These are phyloP conservation scores for Grapholita molesta DNA, from an alignment of 1,140 invertebrate genomes.

Conservation along the genomic window DNA sequence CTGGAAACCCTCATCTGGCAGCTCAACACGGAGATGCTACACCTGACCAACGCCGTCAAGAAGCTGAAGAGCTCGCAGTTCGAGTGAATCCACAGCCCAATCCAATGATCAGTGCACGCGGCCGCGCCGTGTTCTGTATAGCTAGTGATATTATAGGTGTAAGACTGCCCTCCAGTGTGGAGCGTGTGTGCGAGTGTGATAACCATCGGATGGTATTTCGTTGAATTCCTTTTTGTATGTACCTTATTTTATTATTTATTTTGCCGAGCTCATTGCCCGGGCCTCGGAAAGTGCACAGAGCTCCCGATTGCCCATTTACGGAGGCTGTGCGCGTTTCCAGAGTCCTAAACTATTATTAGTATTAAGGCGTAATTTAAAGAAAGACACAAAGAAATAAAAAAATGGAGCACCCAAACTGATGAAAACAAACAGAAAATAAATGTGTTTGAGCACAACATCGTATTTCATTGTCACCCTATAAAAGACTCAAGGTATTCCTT, in stretches of 20 bases:
- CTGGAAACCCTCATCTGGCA: conserved; percentile 88
- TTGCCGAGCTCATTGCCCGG: conserved; percentile 73
- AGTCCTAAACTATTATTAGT: conserved; percentile 67
- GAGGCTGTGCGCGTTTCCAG: conserved; percentile 48
- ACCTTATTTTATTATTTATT: conserved; percentile 75
- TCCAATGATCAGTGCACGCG: conserved; percentile 59
- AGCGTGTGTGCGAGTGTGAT: conserved; percentile 57
- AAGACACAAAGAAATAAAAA: conserved; percentile 61
- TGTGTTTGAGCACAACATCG: conserved; percentile 62
- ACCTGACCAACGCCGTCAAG: conserved; percentile 89
- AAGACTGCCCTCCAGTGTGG: conserved; percentile 64
- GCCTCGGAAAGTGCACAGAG: conserved; percentile 46
- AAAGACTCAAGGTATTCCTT: neutral
- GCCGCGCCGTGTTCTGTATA: conserved; percentile 65
- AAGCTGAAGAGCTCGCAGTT: conserved; percentile 84
- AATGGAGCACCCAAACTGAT: conserved; percentile 74
- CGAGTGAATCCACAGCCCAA: conserved; percentile 56
- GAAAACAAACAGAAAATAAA: conserved; percentile 70
- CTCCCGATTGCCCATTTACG: conserved; percentile 70
- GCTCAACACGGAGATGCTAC: conserved; percentile 90
- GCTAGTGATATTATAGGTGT: conserved; percentile 73
- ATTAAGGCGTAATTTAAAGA: conserved; percentile 73
- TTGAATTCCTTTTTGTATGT: conserved; percentile 64
- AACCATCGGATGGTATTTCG: conserved; percentile 70
- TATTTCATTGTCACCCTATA: conserved; percentile 47